Conservation (phyloP, 2,888 invertebrate genomes). For the Carterocephalus palaemon region DNA sequence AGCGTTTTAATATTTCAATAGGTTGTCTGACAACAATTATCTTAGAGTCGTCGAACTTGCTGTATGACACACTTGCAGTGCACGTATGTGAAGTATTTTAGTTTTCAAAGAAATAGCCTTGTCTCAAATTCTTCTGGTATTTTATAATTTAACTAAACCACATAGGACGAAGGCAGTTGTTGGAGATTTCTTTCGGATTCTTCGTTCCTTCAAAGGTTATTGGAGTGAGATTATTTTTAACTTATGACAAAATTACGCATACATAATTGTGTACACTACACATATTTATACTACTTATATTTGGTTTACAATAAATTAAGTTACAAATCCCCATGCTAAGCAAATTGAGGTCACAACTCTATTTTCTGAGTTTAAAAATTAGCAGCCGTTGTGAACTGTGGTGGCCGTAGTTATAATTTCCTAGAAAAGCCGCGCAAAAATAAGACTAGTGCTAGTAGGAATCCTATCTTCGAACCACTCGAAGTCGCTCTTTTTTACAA, state of each 20-base stretch:
- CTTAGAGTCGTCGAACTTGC: neutral
- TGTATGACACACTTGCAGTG: neutral
- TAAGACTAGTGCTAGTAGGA: slow-evolving; percentile 25
- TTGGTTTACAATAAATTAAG: slow-evolving; percentile 6
- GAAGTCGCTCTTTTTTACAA: too few species aligned
- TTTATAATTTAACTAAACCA: too few species aligned
- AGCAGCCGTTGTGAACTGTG: slow-evolving; percentile 9
- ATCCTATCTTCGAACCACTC: too few species aligned
- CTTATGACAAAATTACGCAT: too few species aligned
- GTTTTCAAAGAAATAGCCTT: too few species aligned
- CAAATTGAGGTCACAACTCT: slow-evolving; percentile 14
- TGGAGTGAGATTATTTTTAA: too few species aligned
- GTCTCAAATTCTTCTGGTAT: too few species aligned
- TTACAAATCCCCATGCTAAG: slow-evolving; percentile 8
- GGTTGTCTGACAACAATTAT: slow-evolving; percentile 6
- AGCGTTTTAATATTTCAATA: slow-evolving; percentile 9
- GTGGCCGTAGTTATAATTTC: slow-evolving; percentile 17
- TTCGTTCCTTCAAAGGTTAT: too few species aligned
- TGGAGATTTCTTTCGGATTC: too few species aligned
- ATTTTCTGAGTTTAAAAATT: slow-evolving; percentile 11
- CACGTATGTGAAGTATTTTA: neutral
- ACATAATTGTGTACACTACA: too few species aligned
- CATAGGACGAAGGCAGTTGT: too few species aligned
- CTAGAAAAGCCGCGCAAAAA: slow-evolving; percentile 21
- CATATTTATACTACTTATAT: neutral